A percentile compares a stretch with the other conserved stretches of the same genome.
Conservation (phyloP, 2,113 vertebrate species). For the Haemorhous mexicanus region DNA sequence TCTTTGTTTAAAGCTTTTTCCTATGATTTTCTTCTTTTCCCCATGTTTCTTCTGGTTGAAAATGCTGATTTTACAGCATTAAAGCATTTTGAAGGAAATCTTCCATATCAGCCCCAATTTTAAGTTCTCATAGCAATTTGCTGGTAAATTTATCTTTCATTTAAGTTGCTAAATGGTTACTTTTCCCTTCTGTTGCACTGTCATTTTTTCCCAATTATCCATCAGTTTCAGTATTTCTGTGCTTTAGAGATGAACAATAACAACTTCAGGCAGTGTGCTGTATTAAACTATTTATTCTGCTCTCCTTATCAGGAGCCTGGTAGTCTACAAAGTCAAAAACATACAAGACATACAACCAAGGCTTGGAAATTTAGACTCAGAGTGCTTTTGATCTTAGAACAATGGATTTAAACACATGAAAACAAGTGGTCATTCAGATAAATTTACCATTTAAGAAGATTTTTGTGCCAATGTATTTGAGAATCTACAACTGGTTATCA, state of each 20-base stretch:
- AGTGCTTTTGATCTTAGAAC: not conserved
- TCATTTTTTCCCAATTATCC: constrained; percentile 8
- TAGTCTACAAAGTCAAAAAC: not conserved
- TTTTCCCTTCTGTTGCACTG: not conserved
- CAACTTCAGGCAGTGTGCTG: not conserved
- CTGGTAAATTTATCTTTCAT: not conserved
- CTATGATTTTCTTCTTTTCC: not conserved
- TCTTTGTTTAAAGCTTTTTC: not conserved
- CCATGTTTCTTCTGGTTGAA: not conserved
- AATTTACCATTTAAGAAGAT: not conserved
- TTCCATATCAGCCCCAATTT: not conserved
- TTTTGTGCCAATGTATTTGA: not conserved
- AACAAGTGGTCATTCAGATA: not conserved
- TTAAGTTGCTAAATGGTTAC: not conserved
- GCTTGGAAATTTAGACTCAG: not conserved
- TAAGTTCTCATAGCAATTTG: not conserved
- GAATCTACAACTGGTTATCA: not conserved
- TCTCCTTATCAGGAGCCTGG: not conserved
- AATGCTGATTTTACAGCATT: not conserved
- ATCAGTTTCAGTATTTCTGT: not conserved
- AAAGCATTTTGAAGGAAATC: not conserved
- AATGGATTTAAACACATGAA: not conserved
- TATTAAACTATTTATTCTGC: constrained; percentile 8
- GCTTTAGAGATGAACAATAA: not conserved
- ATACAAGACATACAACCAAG: not conserved